Evolutionary conservation across 2,797 vertebrate genomes (phyloP), one percentile per base, ranked within the genome.

Genomic region (Erithacus rubecula): DNA sequence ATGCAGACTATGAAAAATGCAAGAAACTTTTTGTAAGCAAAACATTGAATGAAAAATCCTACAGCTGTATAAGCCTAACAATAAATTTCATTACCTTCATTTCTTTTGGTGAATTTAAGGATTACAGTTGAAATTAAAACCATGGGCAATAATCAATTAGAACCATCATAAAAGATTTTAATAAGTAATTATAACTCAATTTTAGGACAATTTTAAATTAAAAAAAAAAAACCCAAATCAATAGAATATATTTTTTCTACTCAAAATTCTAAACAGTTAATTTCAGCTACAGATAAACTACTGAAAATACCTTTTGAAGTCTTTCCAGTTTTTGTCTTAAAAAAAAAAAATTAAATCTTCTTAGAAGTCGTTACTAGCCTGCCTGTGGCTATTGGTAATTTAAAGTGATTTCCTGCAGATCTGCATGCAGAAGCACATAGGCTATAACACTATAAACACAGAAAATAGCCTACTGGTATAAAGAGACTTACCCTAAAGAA

Each of bases 401-500:
- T 87, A 32, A 95, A 96, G 89, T 44, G 62, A 94, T 89, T 86
- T 74, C 95, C 95, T 93, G 91, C 84, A 93, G 96, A 77, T 88
- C 80, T 88, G 77, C 89, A 96, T 76, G 74, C 90, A 94, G 85
- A 89, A 94, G 94, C 88, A 95, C 89, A 96, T 29, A 88, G 82
- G 68, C 81, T 96, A 0, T 82, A 97, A 95, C 80, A 96, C 77
- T 74, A 84, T 65, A 91, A 95, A 87, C 71, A 94, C 80, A 94
- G 90, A 90, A 97, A 97, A 96, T 89, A 47, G 79, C 60, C 84
- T 78, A 96, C 96, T 94, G 89, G 81, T 56, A 93, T 55, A 95
- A 96, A 93, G 77, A 88, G 83, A 94, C 98, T 98, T 98, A 99
- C 99, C 98, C 99, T 98, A 97, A 99, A 99, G 97, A 99, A 99